These are phyloP conservation scores for Dolichotis patagonum DNA, from an alignment of 2,113 vertebrate species.

Conservation along the genomic window DNA sequence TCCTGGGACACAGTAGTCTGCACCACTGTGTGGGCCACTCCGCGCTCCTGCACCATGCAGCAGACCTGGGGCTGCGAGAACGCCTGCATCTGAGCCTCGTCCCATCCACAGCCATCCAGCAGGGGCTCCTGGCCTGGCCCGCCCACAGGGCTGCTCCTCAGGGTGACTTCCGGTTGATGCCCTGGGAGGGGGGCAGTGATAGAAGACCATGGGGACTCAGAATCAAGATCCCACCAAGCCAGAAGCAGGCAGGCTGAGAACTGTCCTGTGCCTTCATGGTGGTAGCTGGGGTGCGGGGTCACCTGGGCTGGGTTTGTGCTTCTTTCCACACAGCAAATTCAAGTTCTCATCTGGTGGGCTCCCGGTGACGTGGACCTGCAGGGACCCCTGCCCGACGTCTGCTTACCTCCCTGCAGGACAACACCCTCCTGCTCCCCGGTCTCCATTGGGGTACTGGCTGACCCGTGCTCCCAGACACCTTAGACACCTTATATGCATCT, in stretches of 20 bases:
- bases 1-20: too few relatives aligned
- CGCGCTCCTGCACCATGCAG: neutral
- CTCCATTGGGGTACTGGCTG: neutral
- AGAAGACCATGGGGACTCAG: neutral
- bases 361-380: neutral
- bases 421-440: too few relatives aligned
- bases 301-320: neutral
- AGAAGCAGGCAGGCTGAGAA: neutral
- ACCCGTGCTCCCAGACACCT: neutral
- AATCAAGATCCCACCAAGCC: neutral
- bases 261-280: neutral
- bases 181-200: too few relatives aligned
- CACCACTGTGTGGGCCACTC: neutral
- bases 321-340: neutral
- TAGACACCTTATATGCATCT: neutral
- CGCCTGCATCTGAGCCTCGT: accelerated
- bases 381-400: neutral
- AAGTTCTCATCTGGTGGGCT: neutral
- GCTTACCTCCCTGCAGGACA: neutral
- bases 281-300: neutral
- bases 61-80: neutral
- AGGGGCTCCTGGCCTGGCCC: neutral
- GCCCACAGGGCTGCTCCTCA: neutral
- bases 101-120: neutral
- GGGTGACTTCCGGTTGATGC: neutral